A percentile compares a stretch with the other conserved stretches of the same genome.
These are phyloP conservation scores for Leucopsar rothschildi DNA, from an alignment of 2,113 vertebrate genomes.

Conservation along the genomic window DNA sequence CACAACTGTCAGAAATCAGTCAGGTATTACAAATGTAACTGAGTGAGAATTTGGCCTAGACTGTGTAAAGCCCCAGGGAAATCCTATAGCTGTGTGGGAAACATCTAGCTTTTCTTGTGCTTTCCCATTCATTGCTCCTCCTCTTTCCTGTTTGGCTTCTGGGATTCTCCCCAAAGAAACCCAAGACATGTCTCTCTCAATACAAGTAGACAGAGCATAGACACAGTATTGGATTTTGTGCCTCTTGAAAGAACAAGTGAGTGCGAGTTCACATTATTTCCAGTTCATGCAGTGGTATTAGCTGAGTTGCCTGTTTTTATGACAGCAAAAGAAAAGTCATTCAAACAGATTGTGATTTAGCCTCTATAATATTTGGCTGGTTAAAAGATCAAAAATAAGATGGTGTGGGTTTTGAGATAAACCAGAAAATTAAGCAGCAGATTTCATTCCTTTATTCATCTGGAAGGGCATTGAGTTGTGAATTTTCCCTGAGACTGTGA, in stretches of 20 bases:
- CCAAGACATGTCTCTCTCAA: background rate
- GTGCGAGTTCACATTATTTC: background rate
- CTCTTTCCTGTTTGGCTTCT: slow-evolving; percentile 12
- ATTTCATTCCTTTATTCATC: background rate
- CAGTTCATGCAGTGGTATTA: background rate
- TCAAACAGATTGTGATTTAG: background rate
- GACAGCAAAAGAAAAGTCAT: background rate
- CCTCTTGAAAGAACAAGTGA: background rate
- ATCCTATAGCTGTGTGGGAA: slow-evolving; percentile 45
- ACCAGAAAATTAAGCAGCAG: background rate
- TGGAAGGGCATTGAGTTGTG: background rate
- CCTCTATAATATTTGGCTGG: background rate
- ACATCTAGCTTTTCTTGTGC: background rate
- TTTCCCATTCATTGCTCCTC: background rate
- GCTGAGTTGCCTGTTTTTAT: background rate
- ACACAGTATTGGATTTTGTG: background rate
- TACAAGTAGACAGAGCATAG: background rate
- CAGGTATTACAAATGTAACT: background rate
- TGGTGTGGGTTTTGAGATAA: background rate
- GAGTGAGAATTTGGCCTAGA: background rate
- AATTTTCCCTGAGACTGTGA: background rate
- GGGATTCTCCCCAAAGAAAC: slow-evolving; percentile 7
- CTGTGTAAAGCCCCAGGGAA: background rate
- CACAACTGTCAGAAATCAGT: background rate
- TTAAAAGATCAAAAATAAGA: background rate